These are phyloP conservation scores for Thalassarche chlororhynchos DNA, from an alignment of 2,113 vertebrate genomes.

Conservation along the genomic window DNA sequence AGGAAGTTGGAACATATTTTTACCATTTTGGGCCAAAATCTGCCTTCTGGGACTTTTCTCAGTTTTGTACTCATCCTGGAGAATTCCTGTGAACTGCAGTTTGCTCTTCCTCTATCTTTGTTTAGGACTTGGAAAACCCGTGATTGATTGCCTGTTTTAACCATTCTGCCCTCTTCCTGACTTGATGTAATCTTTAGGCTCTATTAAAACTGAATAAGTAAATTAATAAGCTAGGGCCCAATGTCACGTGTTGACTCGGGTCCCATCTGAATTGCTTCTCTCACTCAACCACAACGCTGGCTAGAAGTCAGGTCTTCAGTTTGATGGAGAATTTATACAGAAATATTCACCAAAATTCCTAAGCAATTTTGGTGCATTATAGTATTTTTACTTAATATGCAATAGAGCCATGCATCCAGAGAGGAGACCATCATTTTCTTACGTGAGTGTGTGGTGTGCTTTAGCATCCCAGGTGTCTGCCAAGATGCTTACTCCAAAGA, in stretches of 20 bases:
- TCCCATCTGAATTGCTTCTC: not conserved
- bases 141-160: not conserved
- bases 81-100: not conserved
- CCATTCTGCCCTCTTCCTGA: not conserved
- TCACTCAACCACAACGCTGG: not conserved
- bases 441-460: not conserved
- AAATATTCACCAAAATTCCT: not conserved
- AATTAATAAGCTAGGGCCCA: not conserved
- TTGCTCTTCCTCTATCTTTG: not conserved
- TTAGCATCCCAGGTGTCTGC: not conserved
- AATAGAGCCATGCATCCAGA: not conserved
- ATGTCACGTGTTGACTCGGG: not conserved
- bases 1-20: not conserved
- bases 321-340: not conserved
- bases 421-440: not conserved
- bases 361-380: not conserved
- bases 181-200: not conserved
- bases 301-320: not conserved
- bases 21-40: not conserved
- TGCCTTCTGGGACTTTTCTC: not conserved
- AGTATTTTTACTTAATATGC: not conserved
- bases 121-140: not conserved
- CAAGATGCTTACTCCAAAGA: slow-evolving; percentile 29
- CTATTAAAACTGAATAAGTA: not conserved
- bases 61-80: not conserved